A percentile compares a stretch with the other conserved stretches of the same genome.
Conservation (phyloP, 2,888 invertebrate species). For the Ormyrus thymus region DNA sequence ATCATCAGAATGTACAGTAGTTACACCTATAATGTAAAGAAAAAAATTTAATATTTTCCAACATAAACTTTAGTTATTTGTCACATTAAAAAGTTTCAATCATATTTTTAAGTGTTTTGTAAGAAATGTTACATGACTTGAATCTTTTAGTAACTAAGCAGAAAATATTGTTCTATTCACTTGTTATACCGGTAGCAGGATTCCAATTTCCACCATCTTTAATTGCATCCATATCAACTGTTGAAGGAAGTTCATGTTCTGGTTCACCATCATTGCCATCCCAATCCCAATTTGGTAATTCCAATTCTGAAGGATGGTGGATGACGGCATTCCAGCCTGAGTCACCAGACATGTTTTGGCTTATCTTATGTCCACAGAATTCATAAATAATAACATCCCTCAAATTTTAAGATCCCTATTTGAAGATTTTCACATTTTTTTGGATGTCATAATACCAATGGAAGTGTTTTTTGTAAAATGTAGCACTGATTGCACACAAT, state of each 20-base stretch:
- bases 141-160: not conserved
- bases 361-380: slow-evolving; percentile 66
- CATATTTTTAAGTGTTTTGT: not conserved
- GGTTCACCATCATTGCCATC: slow-evolving; percentile 78
- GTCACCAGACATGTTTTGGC: slow-evolving; percentile 71
- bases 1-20: slow-evolving; percentile 60
- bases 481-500: slow-evolving; percentile 23
- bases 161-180: not conserved
- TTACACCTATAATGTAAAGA: slow-evolving; percentile 40
- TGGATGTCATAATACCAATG: slow-evolving; percentile 19
- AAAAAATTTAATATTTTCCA: not conserved
- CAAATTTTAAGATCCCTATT: slow-evolving; percentile 52
- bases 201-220: slow-evolving; percentile 76
- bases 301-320: slow-evolving; percentile 77
- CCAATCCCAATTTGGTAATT: slow-evolving; percentile 73
- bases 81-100: not conserved
- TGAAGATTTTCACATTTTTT: slow-evolving; percentile 38
- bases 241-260: slow-evolving; percentile 79
- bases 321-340: slow-evolving; percentile 78
- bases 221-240: slow-evolving; percentile 82
- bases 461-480: slow-evolving; percentile 29
- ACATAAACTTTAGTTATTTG: not conserved
- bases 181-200: slow-evolving; percentile 68
- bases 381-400: slow-evolving; percentile 67
- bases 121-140: not conserved